Conservation (phyloP, 2,797 vertebrate species). For the Xiphorhynchus erythropygius region DNA sequence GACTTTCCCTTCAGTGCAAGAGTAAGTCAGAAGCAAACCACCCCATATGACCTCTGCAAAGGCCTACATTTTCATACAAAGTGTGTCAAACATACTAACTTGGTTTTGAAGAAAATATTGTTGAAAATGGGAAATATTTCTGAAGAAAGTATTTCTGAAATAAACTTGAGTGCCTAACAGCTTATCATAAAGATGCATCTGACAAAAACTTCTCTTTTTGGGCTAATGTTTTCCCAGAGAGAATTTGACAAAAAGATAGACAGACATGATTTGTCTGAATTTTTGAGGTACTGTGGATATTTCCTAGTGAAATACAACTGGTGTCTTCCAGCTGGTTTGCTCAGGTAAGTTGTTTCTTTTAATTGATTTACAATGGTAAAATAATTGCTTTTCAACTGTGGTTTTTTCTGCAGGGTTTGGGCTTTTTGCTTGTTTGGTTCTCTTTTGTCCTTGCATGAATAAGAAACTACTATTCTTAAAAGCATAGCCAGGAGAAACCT, state of each 20-base stretch:
- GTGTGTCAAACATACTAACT: not conserved
- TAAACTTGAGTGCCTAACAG: not conserved
- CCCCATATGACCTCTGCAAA: not conserved
- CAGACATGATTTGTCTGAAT: constrained; percentile 37
- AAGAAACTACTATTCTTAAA: not conserved
- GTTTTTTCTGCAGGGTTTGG: not conserved
- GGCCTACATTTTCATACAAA: not conserved
- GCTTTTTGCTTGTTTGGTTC: not conserved
- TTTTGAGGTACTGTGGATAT: constrained; percentile 33
- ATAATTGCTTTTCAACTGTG: not conserved
- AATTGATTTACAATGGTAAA: not conserved
- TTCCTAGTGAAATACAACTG: not conserved
- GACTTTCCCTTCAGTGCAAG: not conserved
- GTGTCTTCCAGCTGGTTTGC: not conserved
- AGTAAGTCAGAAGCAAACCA: not conserved
- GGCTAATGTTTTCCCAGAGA: constrained; percentile 59
- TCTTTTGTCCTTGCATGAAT: not conserved
- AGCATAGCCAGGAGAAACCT: not conserved
- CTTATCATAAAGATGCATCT: not conserved
- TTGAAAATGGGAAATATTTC: not conserved
- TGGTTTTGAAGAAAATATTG: not conserved
- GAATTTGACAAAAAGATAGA: constrained; percentile 16
- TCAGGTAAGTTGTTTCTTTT: not conserved
- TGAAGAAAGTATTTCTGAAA: not conserved
- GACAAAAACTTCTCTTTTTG: not conserved